These are phyloP conservation scores for Callionymus lyra DNA, from an alignment of 2,113 vertebrate species.

Conservation along the genomic window DNA sequence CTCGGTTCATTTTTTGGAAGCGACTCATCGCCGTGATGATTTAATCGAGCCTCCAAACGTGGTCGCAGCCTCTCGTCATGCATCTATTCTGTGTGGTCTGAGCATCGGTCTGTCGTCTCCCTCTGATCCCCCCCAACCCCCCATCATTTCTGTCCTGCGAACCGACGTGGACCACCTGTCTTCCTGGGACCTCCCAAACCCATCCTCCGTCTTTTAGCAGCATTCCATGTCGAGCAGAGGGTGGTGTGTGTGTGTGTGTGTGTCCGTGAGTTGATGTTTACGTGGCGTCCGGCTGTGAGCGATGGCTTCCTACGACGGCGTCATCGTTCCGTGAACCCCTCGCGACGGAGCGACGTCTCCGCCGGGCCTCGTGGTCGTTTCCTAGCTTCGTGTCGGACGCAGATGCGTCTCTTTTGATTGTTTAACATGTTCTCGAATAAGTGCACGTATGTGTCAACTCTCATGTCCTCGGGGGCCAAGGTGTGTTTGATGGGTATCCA, in stretches of 20 bases:
- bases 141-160: background rate
- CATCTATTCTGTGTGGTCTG: constrained; percentile 57
- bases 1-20: too few relatives aligned
- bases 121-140: constrained; percentile 6
- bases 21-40: too few relatives aligned
- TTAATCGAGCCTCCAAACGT: too few relatives aligned
- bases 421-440: too few relatives aligned
- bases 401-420: background rate
- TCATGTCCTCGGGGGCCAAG: constrained; percentile 41
- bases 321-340: constrained; percentile 10
- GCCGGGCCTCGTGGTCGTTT: too few relatives aligned
- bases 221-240: constrained; percentile 42
- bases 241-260: constrained; percentile 30
- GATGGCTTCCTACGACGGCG: constrained; percentile 19
- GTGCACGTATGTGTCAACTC: constrained; percentile 23
- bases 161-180: constrained; percentile 64
- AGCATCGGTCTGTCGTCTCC: constrained; percentile 39
- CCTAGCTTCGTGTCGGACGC: too few relatives aligned
- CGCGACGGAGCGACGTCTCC: constrained; percentile 8
- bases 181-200: constrained; percentile 56
- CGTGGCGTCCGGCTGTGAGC: constrained; percentile 12
- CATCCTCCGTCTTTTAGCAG: constrained; percentile 54
- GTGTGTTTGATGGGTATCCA: constrained; percentile 45
- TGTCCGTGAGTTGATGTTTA: constrained; percentile 31
- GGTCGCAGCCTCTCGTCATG: too few relatives aligned